Evolutionary conservation across 64 coral and sea anemone species (phyloP), one percentile per base, ranked within the genome.

Genomic region (Porites australiensis): DNA sequence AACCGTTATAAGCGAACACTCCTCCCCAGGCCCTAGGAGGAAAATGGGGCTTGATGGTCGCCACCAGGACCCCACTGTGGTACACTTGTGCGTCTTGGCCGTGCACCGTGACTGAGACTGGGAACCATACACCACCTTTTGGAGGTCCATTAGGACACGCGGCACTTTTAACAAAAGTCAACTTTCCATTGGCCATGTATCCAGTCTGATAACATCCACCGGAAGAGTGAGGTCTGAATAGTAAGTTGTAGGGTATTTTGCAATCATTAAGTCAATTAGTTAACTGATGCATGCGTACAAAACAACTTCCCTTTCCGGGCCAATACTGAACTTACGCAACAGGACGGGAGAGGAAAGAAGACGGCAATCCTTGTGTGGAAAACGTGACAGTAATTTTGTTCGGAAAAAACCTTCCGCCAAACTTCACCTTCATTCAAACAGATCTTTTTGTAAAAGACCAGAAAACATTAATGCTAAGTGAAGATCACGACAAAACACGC

Each of bases 111-210:
- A 84, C 45, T 23, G 81, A 50, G 8, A 84, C 48, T 71, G 49
- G 73, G 43, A 93, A 93, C 91, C 91, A 93, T 44, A 19, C 75
- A 5, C 85, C 74, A 63, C 91, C 91, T 64, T 73, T 83, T 0
- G 93, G 93, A 63, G 87, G 93, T 13, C 93, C 87, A 55, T 90
- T 94, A 18, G 79, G 93, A 27, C 93, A 94, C 10, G 48, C 13
- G 65, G 65, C 49, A 45, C 5, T 50, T 60, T 68, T 60, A 13
- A 74, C 50, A 77, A 83, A 79, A 3, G n/a, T 77, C 5, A 63
- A 6, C 2, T 78, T 74, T 5, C 93, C 88, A 15, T 70, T 90
- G 10, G 53, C 16, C 54, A 91, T 89, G 71, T 77, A 94, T 43
- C 93, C 87, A 2, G 93, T 94, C 52, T 94, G 79, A 79, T 90